Evolutionary conservation across 2,797 vertebrate species (phyloP), one percentile per base, ranked within the genome.

Genomic region (Tamandua tetradactyla): DNA sequence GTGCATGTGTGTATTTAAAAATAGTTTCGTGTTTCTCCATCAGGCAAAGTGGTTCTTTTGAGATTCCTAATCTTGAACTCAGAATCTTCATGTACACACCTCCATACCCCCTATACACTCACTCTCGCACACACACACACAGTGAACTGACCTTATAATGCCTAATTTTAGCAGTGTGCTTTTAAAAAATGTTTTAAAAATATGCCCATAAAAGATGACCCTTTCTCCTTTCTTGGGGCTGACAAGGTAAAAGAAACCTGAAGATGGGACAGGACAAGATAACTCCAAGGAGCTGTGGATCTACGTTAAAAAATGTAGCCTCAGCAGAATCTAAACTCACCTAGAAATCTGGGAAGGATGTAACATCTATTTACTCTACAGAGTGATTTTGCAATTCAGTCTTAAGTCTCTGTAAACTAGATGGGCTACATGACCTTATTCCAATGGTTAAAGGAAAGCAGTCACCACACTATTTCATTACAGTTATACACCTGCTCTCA

Each of bases 1-100:
- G n/a, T 71, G 9, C 44, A 52, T 47, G 42, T 72, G 71, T 35
- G 55, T 37, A 49, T 92, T 96, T 90, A 76, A 93, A 95, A 94
- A 82, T 12, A 79, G 87, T 83, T 94, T 96, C 80, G 20, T 32
- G 87, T 95, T 95, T 95, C 94, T 62, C 42, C n/a, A 95, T 96
- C 89, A 92, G 82, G 83, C 61, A 94, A 94, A 95, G 85, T 66
- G 93, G 74, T 52, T 95, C 78, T 81, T 95, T 66, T 55, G 90
- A 92, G 68, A 86, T 59, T 92, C 88, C 82, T 92, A 68, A 64
- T 47, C 69, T 91, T 23, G 57, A 86, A 82, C 90, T 83, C 69
- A 40, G 9, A 79, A 57, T 88, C 95, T 87, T 88, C 5, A 75
- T 13, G 7, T 69, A 84, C 14, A 11, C 3, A 9, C n/a, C 17